These are phyloP conservation scores for Armadillidium nasatum DNA, from an alignment of 1,140 invertebrate species.

Conservation along the genomic window DNA sequence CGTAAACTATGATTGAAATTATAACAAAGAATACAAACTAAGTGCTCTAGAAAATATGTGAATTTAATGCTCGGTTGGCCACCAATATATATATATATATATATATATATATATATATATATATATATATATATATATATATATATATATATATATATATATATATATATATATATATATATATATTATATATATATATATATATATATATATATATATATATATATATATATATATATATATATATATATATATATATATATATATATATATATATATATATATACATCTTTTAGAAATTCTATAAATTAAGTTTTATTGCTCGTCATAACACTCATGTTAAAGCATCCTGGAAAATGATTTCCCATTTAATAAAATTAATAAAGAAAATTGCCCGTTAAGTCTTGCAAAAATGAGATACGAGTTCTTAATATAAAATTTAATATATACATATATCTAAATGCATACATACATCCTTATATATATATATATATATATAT, in stretches of 20 bases:
- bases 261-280: background rate
- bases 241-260: background rate
- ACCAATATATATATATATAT: no score
- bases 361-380: background rate
- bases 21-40: background rate
- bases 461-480: no score
- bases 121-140: no score
- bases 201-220: background rate
- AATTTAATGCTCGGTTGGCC: background rate
- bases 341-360: background rate
- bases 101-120: no score
- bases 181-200: no score
- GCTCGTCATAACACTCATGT: background rate
- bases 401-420: background rate
- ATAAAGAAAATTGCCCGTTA: background rate
- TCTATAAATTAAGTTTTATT: background rate
- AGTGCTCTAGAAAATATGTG: background rate
- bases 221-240: background rate
- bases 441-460: background rate
- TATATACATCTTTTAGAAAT: background rate
- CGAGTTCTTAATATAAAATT: background rate
- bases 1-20: background rate
- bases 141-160: no score
- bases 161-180: no score
- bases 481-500: no score